Base-by-base conservation (phyloP, 2,888 invertebrate species). In the Meteorus colon region DNA sequence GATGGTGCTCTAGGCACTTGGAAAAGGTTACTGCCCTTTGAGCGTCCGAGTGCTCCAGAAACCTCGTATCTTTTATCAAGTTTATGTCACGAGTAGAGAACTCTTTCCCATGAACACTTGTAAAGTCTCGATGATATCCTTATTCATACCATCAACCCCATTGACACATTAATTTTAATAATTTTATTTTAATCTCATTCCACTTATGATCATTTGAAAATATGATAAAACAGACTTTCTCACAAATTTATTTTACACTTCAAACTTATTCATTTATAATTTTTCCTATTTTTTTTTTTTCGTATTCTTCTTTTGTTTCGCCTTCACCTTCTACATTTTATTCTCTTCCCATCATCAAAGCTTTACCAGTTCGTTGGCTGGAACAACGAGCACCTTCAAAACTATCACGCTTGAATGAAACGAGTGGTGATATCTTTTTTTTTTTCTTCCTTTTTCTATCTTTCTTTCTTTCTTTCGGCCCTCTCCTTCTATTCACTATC, bases 331-430 rank as follows among this genome's bases (percentile, higher is more conserved):
- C 31, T 19, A 14, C 48, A 45, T 31, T 73, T 73, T 19, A 45
- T 48, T 65, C n/a, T 6, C 65, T n/a, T 34, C 19, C 48, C 34
- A 70, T 69, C 73, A 69, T 82, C 82, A 85, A 85, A 85, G 84
- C 84, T 84, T 85, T 84, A 82, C 81, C 83, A 81, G 84, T 77
- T 81, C 84, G 82, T 77, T 83, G 81, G 82, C 84, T 80, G 84
- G 85, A 85, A 85, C 83, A 85, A 81, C 82, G 85, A 85, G 81
- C 85, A 85, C 82, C 80, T 81, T 81, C 80, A 80, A 81, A 81
- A 85, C 85, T 84, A 84, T 79, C 81, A 83, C 85, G 84, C 80
- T 77, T 81, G 81, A 80, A 81, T 83, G 82, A 81, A 82, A 78
- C 72, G 77, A 77, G 60, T 65, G 70, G 68, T 37, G 41, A 63